A percentile compares a stretch with the other conserved stretches of the same genome.
These are phyloP conservation scores for Lingula anatina DNA, from an alignment of 2,888 invertebrate species.

Conservation along the genomic window DNA sequence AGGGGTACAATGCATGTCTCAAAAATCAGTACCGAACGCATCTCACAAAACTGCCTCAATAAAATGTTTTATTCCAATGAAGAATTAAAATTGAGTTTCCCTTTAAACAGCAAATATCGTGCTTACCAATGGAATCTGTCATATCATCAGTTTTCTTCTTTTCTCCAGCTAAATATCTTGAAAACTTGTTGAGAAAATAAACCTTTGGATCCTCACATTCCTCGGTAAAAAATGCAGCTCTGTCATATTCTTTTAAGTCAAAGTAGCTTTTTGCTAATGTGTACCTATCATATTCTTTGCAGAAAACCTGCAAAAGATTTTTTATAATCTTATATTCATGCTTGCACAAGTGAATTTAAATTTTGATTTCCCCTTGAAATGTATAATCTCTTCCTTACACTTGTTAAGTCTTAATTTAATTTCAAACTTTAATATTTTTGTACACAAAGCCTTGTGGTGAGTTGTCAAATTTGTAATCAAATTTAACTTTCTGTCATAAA, in stretches of 20 bases:
- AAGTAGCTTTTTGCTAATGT: constrained; percentile 81
- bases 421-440: too few species aligned
- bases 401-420: too few species aligned
- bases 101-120: too few species aligned
- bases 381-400: too few species aligned
- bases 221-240: constrained; percentile 49
- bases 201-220: constrained; percentile 58
- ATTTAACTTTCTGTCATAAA: too few species aligned
- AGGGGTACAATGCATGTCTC: too few species aligned
- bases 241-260: constrained; percentile 84
- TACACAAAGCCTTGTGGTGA: too few species aligned
- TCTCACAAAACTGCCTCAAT: too few species aligned
- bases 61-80: too few species aligned
- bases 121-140: constrained; percentile 61
- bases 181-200: constrained; percentile 78
- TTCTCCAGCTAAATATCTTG: constrained; percentile 81
- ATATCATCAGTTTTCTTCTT: constrained; percentile 83
- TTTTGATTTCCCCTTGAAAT: background rate
- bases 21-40: too few species aligned
- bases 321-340: background rate
- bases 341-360: background rate
- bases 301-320: constrained; percentile 35
- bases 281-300: constrained; percentile 68
- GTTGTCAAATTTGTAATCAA: too few species aligned
- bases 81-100: too few species aligned